A percentile compares a stretch with the other conserved stretches of the same genome.
These are phyloP conservation scores for Scaptomyza pallida DNA, from an alignment of 1,140 invertebrate genomes.

Conservation along the genomic window DNA sequence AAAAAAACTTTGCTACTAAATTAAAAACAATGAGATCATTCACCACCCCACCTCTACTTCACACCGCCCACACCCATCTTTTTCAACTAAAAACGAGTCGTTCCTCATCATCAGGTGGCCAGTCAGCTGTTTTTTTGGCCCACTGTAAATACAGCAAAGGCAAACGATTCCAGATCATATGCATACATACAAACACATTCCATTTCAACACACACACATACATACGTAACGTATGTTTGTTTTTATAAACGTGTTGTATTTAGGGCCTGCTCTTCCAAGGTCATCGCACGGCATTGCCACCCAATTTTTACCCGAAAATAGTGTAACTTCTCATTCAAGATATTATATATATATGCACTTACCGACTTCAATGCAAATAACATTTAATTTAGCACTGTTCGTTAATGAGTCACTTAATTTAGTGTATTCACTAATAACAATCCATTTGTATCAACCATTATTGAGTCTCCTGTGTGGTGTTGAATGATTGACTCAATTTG, in stretches of 20 bases:
- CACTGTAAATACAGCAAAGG: constrained; percentile 15
- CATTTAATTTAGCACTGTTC: constrained; percentile 9
- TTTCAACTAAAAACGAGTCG: constrained; percentile 1
- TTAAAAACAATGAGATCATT: constrained; percentile 40
- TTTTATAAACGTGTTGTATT: constrained; percentile 39
- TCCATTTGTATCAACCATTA: constrained; percentile 12
- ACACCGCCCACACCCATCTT: constrained; percentile 10
- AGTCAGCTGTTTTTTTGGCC: constrained; percentile 41
- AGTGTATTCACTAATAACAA: constrained; percentile 4
- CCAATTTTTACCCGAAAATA: constrained; percentile 37
- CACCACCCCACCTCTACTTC: neutral
- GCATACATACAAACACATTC: constrained; percentile 25
- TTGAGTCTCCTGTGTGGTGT: constrained; percentile 18
- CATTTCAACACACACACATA: constrained; percentile 4
- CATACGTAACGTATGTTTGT: constrained; percentile 26
- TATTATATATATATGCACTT: constrained; percentile 5
- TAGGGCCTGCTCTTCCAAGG: constrained; percentile 53
- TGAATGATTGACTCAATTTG: constrained; percentile 23
- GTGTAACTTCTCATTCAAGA: constrained; percentile 24
- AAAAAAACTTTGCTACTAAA: constrained; percentile 6
- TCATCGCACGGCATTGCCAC: constrained; percentile 55
- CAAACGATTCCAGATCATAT: constrained; percentile 24
- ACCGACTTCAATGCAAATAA: constrained; percentile 13
- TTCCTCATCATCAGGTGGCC: constrained; percentile 28
- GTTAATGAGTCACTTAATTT: neutral